Evolutionary conservation across 2,113 vertebrate species (phyloP).

Genomic region (Connochaetes taurinus): DNA sequence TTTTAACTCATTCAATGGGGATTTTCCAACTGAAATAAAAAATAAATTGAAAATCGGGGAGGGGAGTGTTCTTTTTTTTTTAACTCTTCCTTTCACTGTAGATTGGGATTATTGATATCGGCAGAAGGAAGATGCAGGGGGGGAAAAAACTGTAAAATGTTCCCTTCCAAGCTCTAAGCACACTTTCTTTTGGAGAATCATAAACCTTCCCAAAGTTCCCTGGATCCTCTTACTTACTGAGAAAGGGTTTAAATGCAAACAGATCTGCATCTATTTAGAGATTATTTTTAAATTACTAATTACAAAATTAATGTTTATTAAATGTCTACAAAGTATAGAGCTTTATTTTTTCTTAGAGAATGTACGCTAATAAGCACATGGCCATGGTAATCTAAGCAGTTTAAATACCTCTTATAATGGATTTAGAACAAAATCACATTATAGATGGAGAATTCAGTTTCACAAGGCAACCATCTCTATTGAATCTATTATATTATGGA

Average conservation of each 20-base stretch:
- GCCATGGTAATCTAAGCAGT: neutral
- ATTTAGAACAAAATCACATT: conserved; percentile 37
- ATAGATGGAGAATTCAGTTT: conserved; percentile 7
- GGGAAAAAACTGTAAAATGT: neutral
- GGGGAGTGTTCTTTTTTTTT: neutral
- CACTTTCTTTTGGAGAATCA: neutral
- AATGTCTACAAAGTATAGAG: conserved; percentile 16
- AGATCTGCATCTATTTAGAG: conserved; percentile 13
- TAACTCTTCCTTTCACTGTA: neutral
- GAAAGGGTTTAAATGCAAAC: conserved; percentile 3
- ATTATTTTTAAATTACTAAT: conserved; percentile 41
- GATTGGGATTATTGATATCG: neutral
- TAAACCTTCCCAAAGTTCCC: neutral
- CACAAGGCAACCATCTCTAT: conserved; percentile 13
- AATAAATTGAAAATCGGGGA: conserved; percentile 56
- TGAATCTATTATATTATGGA: conserved; percentile 35
- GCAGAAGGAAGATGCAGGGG: neutral
- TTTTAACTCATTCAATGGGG: conserved; percentile 68
- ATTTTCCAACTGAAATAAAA: conserved; percentile 77
- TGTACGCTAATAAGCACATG: neutral
- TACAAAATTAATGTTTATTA: conserved; percentile 37
- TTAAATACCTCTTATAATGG: conserved; percentile 19
- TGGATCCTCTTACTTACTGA: neutral
- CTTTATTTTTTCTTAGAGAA: conserved; percentile 7
- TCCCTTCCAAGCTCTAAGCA: neutral